Percentiles rank a stretch among this genome's conserved stretches.
phyloP scores from a whole-genome alignment of 2,888 invertebrate genomes.

The Oxystoma pomonae region DNA sequence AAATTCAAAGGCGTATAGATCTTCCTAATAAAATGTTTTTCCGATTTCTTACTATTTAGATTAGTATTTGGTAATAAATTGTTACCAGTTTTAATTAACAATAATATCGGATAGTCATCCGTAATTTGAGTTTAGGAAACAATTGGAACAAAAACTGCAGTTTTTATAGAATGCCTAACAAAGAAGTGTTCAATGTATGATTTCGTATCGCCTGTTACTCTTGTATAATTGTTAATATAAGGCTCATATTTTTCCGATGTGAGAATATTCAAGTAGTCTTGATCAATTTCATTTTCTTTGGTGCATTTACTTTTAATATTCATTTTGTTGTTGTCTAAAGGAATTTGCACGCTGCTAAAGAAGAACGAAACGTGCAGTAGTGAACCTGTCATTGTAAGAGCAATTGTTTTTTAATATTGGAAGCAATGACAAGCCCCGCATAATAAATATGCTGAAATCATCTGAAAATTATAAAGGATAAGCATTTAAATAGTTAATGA shows the following conservation, averaged over 20 bases:
- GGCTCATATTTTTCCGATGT: background rate
- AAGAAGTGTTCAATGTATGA: background rate
- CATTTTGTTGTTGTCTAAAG: background rate
- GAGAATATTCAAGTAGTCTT: background rate
- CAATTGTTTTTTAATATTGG: too few species aligned
- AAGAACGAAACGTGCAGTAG: too few species aligned
- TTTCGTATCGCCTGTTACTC: background rate
- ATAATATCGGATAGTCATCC: background rate
- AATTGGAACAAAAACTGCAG: background rate
- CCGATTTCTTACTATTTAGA: too few species aligned
- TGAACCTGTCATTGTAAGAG: too few species aligned
- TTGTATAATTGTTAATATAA: background rate
- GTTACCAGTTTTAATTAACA: background rate
- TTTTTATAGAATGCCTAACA: background rate
- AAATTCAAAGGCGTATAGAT: too few species aligned
- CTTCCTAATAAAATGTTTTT: too few species aligned
- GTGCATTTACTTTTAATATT: background rate
- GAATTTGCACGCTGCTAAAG: background rate
- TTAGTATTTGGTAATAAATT: too few species aligned
- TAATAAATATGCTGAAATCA: too few species aligned
- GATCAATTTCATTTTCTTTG: background rate
- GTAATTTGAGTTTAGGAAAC: background rate
- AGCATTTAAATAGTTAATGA: too few species aligned
- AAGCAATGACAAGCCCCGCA: too few species aligned
- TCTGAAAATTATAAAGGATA: too few species aligned